Base-by-base conservation (phyloP, 2,888 invertebrate species). In the Platycheirus albimanus region DNA sequence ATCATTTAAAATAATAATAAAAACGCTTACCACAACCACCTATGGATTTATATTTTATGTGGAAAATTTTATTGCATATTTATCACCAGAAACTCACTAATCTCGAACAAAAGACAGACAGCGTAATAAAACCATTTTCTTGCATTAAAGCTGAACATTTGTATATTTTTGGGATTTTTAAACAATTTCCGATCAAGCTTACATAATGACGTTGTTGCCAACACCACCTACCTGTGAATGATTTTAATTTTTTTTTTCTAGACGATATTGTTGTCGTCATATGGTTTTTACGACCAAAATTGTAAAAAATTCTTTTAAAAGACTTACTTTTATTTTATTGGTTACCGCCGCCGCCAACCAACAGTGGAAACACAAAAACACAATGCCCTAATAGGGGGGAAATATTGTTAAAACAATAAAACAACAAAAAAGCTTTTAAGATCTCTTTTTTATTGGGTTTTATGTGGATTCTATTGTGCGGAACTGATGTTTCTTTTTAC, bases 391-490 rank as follows among this genome's bases (percentile, higher is more conserved):
- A 69, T 49, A 80, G 75, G 69, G n/a, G 69, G 56, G 28, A 69
- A 74, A 69, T 74, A 74, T 79, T 79, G 74, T 79, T 41, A 43
- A 75, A 64, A 75, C 49, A 75, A 69, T 80, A 80, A 80, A 80
- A 64, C 41, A 17, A 41, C n/a, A n/a, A 69, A 33, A 70, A 70
- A 80, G 69, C 79, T 80, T 49, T 80, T 80, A 70, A 56, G 49
- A 74, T 66, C 43, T 49, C 5, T 33, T 64, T 61, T 77, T 77
- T 58, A 71, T 64, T 33, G 36, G 36, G 45, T 75, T 69, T 74
- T 51, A 75, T 70, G 69, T 28, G 54, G 33, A 47, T 61, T 74
- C 58, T 74, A 33, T 79, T 72, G 52, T 33, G 20, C 56, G 58
- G 58, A 38, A 61, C 43, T 24, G 28, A 43, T 30, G 41, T 58